Percentiles rank a stretch among this genome's conserved stretches.
Evolutionary conservation across 1,140 invertebrate species (phyloP).

Genomic region (Globodera ellingtonae): DNA sequence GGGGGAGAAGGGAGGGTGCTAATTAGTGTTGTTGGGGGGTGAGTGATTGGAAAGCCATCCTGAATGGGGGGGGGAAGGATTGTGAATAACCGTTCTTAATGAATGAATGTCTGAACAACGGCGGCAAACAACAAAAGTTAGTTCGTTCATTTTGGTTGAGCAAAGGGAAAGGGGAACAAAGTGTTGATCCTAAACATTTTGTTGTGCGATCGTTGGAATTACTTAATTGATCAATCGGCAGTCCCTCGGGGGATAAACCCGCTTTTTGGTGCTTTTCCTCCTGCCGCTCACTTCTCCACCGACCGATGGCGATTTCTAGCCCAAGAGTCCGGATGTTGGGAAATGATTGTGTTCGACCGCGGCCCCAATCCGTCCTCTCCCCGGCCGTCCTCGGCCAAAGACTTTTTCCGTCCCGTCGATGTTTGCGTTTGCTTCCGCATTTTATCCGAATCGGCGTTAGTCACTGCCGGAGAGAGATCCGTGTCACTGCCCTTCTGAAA

Average conservation of each 20-base stretch:
- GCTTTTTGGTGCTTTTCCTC: neutral
- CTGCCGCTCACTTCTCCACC: slow-evolving; percentile 19
- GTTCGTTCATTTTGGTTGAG: neutral
- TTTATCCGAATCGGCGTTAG: neutral
- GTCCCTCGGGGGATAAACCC: neutral
- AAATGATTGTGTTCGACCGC: slow-evolving; percentile 21
- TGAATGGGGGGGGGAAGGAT: neutral
- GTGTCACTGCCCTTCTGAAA: slow-evolving; percentile 29
- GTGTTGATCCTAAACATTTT: slow-evolving; percentile 5
- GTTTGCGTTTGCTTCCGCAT: slow-evolving; percentile 12
- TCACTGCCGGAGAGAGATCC: slow-evolving; percentile 3
- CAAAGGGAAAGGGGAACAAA: neutral
- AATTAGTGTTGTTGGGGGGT: neutral
- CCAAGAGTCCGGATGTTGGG: slow-evolving; percentile 22
- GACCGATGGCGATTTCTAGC: slow-evolving; percentile 20
- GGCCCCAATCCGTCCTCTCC: slow-evolving; percentile 1
- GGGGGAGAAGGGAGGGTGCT: neutral
- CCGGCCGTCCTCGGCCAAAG: neutral
- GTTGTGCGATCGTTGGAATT: neutral
- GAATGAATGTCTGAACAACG: neutral
- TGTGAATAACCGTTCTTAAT: neutral
- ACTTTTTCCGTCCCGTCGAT: slow-evolving; percentile 7
- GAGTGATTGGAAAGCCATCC: neutral
- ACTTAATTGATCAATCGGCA: slow-evolving; percentile 1
- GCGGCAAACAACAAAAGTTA: neutral